A percentile compares a stretch with the other conserved stretches of the same genome.
phyloP scores from a whole-genome alignment of 2,113 vertebrate genomes.

The Coturnix japonica region DNA sequence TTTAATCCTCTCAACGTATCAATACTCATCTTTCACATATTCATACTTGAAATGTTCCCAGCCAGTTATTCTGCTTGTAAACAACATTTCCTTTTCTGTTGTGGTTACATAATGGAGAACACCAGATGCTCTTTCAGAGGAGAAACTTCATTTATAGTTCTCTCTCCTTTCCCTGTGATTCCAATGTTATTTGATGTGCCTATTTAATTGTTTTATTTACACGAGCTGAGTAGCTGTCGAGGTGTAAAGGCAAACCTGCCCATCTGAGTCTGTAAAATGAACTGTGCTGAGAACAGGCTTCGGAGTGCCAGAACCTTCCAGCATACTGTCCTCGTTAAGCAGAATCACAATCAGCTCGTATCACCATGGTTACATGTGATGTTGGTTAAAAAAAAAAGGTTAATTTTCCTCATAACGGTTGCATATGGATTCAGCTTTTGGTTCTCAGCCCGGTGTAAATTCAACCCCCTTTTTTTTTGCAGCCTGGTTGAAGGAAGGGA shows the following conservation, averaged over 20 bases:
- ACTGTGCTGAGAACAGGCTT: not conserved
- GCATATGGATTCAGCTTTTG: not conserved
- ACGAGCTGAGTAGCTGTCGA: not conserved
- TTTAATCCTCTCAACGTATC: not conserved
- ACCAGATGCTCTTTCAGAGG: not conserved
- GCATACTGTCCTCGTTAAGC: not conserved
- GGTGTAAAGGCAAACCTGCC: not conserved
- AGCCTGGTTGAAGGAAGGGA: not conserved
- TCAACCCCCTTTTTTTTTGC: not conserved
- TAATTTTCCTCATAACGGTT: not conserved
- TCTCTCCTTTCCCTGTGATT: not conserved
- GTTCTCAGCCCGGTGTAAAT: not conserved
- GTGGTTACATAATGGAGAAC: fast-evolving
- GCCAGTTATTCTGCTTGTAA: not conserved
- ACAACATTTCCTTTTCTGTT: not conserved
- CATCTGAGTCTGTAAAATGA: not conserved
- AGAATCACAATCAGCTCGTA: not conserved
- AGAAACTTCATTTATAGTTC: not conserved
- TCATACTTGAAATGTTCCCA: not conserved
- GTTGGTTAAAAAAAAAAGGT: not conserved
- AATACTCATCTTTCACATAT: not conserved
- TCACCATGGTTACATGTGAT: not conserved
- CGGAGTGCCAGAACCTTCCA: not conserved
- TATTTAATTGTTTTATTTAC: fast-evolving
- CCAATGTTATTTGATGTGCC: fast-evolving